phyloP scores from a whole-genome alignment of 1,140 invertebrate genomes.

The Caerostris darwini region DNA sequence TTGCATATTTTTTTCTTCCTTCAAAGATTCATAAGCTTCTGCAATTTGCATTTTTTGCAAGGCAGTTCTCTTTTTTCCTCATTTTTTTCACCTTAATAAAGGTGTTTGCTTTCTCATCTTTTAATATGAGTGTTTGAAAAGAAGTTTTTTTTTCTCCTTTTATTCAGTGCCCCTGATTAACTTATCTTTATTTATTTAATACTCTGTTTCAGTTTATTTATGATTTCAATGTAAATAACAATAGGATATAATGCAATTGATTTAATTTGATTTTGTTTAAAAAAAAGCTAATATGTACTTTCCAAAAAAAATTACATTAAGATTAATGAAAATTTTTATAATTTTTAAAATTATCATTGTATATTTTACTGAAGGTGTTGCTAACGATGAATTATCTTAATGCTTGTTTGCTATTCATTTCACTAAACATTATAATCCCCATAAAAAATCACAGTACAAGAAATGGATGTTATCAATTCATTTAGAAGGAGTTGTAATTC shows the following conservation, averaged over 20 bases:
- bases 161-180: background rate
- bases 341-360: no score
- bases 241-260: background rate
- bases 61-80: background rate
- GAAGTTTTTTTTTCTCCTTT: background rate
- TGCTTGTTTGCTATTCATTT: no score
- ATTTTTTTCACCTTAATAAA: background rate
- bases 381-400: no score
- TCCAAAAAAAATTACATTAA: no score
- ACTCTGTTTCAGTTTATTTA: background rate
- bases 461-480: no score
- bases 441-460: no score
- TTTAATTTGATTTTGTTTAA: background rate
- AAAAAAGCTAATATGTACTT: no score
- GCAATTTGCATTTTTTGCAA: background rate
- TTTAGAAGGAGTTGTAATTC: no score
- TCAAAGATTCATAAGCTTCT: background rate
- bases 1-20: background rate
- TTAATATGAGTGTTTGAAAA: background rate
- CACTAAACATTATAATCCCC: no score
- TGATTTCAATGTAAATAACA: background rate
- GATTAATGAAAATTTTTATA: no score
- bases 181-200: background rate
- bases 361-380: no score
- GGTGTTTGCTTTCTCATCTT: background rate